Percentiles rank a stretch among this genome's conserved stretches.
These are phyloP conservation scores for Axea sp. DNA, from an alignment of 2,888 invertebrate genomes.

Conservation along the genomic window DNA sequence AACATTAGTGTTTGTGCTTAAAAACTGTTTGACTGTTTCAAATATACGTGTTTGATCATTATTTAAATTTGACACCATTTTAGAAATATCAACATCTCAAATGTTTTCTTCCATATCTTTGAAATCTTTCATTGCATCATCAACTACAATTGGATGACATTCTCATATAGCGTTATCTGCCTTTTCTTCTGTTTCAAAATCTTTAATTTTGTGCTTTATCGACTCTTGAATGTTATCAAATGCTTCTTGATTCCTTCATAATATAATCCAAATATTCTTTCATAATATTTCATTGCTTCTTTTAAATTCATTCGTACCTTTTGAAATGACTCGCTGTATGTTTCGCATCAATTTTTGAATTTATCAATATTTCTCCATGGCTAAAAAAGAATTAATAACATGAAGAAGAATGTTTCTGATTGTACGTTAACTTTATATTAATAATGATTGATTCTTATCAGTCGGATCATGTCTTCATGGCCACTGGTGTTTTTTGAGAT, in stretches of 20 bases:
- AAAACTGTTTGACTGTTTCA: too few species aligned
- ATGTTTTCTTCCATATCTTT: neutral
- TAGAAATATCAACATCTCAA: too few species aligned
- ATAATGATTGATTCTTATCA: neutral
- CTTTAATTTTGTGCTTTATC: neutral
- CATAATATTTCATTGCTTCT: neutral
- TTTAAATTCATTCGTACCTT: neutral
- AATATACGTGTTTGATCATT: too few species aligned
- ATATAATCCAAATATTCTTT: neutral
- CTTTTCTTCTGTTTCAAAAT: too few species aligned
- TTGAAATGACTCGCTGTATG: too few species aligned
- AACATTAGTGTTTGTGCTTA: too few species aligned
- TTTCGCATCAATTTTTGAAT: neutral
- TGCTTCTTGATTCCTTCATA: neutral
- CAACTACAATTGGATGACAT: neutral
- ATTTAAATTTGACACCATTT: too few species aligned
- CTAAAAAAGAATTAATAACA: neutral
- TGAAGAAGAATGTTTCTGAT: too few species aligned
- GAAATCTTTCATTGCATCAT: neutral
- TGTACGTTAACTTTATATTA: neutral
- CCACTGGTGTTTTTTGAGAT: neutral
- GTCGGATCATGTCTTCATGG: too few species aligned
- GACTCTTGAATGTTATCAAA: neutral
- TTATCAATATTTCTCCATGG: neutral
- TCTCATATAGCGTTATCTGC: neutral